Percentiles rank a stretch among this genome's conserved stretches.
Conservation (phyloP, 2,113 vertebrate genomes). For the Macheiramphus alcinus region DNA sequence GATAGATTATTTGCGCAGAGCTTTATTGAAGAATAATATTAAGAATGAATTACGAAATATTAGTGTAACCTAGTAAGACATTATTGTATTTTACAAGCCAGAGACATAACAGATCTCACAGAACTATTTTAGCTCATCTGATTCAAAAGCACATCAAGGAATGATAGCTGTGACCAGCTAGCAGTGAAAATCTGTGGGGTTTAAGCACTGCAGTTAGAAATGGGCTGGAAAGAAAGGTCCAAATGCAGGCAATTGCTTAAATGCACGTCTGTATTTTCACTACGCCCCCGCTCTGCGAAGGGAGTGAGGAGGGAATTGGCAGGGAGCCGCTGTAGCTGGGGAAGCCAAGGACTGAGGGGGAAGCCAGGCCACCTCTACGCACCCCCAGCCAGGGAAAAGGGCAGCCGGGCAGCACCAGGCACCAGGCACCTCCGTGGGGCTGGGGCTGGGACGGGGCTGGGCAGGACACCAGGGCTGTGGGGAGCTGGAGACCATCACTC, state of each 20-base stretch:
- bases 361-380: not conserved
- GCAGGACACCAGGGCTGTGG: not conserved
- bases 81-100: conserved; percentile 43
- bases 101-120: conserved; percentile 43
- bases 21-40: conserved; percentile 69
- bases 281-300: accelerated
- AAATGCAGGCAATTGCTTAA: not conserved
- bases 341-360: not conserved
- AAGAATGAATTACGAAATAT: conserved; percentile 67
- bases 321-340: not conserved
- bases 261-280: accelerated
- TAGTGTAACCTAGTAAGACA: conserved; percentile 69
- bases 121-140: conserved; percentile 7
- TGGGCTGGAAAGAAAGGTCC: not conserved
- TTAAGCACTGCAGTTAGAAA: not conserved
- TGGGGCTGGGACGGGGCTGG: accelerated
- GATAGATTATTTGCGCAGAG: conserved; percentile 66
- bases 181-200: not conserved
- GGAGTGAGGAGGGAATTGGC: not conserved
- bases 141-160: conserved; percentile 27
- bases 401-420: not conserved
- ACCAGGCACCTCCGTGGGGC: not conserved
- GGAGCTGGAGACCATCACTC: not conserved
- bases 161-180: not conserved
- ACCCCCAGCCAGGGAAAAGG: no score